Percentiles rank a stretch among this genome's conserved stretches.
Evolutionary conservation across 2,888 invertebrate genomes (phyloP).

Genomic region (Tetranychus truncatus): DNA sequence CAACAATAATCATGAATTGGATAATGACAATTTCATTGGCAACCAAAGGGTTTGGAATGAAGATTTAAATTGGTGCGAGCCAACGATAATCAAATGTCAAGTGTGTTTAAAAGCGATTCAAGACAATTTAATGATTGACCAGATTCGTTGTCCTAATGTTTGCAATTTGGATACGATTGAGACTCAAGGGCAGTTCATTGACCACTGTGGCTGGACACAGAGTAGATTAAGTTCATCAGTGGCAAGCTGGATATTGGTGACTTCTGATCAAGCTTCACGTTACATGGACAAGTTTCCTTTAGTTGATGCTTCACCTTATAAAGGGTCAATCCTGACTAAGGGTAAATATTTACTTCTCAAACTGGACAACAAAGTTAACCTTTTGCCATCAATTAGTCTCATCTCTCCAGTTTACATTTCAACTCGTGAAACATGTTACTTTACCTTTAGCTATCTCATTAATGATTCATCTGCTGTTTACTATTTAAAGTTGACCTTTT

Average conservation of each 20-base stretch:
- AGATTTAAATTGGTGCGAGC: not conserved
- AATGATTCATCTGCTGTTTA: not conserved
- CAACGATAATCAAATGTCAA: not conserved
- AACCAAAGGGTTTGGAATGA: not conserved
- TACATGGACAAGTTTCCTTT: not conserved
- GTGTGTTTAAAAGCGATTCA: not conserved
- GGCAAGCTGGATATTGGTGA: not conserved
- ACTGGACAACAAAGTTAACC: not conserved
- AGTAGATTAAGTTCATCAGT: not conserved
- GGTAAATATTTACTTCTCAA: not conserved
- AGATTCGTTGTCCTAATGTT: not conserved
- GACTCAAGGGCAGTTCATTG: not conserved
- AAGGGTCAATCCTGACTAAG: too few relatives aligned
- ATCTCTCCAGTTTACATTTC: not conserved
- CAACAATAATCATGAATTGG: not conserved
- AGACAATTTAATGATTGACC: not conserved
- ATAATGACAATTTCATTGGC: not conserved
- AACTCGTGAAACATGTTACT: not conserved
- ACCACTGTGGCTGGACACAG: not conserved
- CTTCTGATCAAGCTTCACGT: not conserved
- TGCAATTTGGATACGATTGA: not conserved
- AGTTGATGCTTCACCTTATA: not conserved
- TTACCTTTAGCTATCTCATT: not conserved
- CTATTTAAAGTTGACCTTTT: not conserved
- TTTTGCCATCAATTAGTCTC: not conserved